These are phyloP conservation scores for Podarcis raffonei DNA, from an alignment of 2,113 vertebrate genomes.

Conservation along the genomic window DNA sequence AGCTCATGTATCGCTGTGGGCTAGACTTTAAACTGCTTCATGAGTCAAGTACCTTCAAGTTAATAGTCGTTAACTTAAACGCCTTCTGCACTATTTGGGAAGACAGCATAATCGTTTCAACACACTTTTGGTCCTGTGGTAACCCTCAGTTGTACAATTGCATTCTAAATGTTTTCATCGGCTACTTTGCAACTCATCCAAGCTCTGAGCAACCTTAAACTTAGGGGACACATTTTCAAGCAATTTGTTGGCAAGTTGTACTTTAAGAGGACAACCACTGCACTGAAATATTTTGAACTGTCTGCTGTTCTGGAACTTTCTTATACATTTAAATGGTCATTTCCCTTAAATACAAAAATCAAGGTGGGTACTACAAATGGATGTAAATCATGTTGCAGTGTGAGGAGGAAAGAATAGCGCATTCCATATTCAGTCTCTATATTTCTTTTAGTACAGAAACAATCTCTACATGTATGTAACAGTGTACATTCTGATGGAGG, in stretches of 20 bases:
- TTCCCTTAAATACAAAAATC: neutral
- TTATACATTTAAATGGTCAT: neutral
- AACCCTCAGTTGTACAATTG: neutral
- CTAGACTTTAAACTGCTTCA: conserved; percentile 24
- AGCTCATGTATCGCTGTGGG: neutral
- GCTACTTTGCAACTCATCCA: neutral
- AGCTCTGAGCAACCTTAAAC: neutral
- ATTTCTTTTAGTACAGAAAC: neutral
- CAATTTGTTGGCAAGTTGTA: conserved; percentile 6
- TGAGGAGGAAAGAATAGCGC: neutral
- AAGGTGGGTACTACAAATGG: neutral
- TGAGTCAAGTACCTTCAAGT: neutral
- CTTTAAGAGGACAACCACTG: no score
- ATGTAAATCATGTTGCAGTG: neutral
- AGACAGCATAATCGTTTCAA: neutral
- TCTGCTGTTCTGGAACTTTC: neutral
- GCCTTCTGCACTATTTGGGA: neutral
- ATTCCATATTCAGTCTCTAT: neutral
- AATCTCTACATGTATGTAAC: neutral
- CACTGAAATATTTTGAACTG: neutral
- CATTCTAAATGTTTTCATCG: neutral
- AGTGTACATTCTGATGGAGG: neutral
- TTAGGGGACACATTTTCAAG: neutral
- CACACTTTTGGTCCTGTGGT: neutral
- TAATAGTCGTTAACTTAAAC: neutral